Conservation (phyloP, 2,113 vertebrate genomes). For the Ptilorrhoa leucosticta region DNA sequence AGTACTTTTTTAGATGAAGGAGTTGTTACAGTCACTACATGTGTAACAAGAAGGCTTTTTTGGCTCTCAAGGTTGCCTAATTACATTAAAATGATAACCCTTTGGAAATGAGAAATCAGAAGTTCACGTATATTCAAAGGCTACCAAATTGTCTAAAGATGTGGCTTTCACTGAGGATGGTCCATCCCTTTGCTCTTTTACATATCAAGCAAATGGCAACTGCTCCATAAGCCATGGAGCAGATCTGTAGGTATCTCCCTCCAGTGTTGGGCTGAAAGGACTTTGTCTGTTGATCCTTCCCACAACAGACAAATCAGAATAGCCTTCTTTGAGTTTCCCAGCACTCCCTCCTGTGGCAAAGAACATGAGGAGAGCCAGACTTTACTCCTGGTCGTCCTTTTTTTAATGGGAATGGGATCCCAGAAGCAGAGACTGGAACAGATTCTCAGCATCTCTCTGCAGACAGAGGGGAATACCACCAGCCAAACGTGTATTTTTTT, state of each 20-base stretch:
- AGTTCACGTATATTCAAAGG: neutral
- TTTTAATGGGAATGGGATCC: neutral
- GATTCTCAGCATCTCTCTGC: neutral
- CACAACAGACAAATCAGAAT: neutral
- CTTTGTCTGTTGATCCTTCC: neutral
- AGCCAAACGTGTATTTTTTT: neutral
- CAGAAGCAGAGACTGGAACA: neutral
- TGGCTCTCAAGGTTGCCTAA: accelerated
- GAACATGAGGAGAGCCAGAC: neutral
- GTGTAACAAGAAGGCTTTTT: accelerated
- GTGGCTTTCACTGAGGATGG: neutral
- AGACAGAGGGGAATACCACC: neutral
- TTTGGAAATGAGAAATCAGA: neutral
- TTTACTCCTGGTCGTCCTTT: neutral
- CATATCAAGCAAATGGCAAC: neutral
- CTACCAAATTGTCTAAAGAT: neutral
- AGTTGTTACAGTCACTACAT: neutral
- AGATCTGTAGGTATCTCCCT: accelerated
- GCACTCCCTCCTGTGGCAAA: neutral
- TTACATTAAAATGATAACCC: neutral
- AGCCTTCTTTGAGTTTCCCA: neutral
- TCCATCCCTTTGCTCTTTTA: neutral
- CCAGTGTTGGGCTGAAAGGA: neutral
- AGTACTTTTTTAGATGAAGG: neutral
- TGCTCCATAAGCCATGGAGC: accelerated